Base-by-base conservation (phyloP, 2,888 invertebrate genomes). In the Eupithecia centaureata region DNA sequence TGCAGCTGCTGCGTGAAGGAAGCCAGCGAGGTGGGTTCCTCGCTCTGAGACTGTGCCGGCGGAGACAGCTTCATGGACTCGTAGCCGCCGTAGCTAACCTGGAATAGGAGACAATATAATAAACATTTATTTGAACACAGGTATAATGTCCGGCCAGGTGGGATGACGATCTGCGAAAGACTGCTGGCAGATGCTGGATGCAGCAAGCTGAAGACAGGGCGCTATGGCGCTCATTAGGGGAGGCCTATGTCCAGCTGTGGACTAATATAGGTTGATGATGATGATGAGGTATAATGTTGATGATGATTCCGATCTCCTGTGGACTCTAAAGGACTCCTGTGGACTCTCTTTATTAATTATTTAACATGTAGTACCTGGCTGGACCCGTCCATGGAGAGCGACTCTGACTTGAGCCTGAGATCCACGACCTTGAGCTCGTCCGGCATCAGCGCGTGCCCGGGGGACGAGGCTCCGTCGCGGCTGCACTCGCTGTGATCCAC, bases 361-460 rank as follows among this genome's bases (percentile, higher is more conserved):
- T 10, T 8, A 10, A 5, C 22, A 15, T 13, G 25, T 7, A 52
- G 25, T 30, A 69, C 70, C 70, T 70, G 70, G 42, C 60, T 66
- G n/a, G 62, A 35, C 4, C 56, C 52, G 38, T 70, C 70, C n/a
- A 66, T 56, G 7, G 70, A 70, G 12, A 70, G 63, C 13, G 70
- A 63, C 82, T 95, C 94, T 54, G 95, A 93, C 81, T 97, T 96
- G 91, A 95, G 95, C 27, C 95, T 89, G 56, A 96, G 92, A 87
- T 96, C 96, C 67, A 96, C 95, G n/a, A 94, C 95, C 73, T 89
- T 91, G 58, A 94, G 86, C n/a, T 94, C 91, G 58, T 91, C 91
- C 18, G 82, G 69, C 63, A 86, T 78, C 63, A 79, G 72, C 8
- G 54, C 15, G 66, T 76, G 76, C n/a, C 67, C 73, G 71, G 74